These are phyloP conservation scores for Saxidomus purpurata DNA, from an alignment of 1,140 invertebrate species.

Conservation along the genomic window DNA sequence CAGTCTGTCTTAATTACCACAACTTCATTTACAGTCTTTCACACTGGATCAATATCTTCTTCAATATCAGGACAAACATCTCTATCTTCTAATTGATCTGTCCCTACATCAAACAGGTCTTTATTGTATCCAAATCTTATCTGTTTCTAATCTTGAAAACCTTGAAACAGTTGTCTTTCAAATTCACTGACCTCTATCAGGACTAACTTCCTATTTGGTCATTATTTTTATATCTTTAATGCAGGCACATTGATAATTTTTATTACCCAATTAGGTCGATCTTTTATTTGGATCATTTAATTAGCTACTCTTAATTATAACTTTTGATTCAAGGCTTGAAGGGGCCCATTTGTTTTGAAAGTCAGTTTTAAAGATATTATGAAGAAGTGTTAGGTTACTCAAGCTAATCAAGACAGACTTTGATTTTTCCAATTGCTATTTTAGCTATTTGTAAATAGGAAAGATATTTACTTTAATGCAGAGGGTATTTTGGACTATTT, in stretches of 20 bases:
- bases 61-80: slow-evolving; percentile 4
- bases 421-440: too few relatives aligned
- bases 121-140: slow-evolving; percentile 37
- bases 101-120: slow-evolving; percentile 20
- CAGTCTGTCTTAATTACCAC: slow-evolving; percentile 11
- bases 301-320: slow-evolving; percentile 21
- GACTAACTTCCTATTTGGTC: slow-evolving; percentile 17
- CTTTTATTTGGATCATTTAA: slow-evolving; percentile 12
- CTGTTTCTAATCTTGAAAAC: not conserved
- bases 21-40: not conserved
- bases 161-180: slow-evolving; percentile 39
- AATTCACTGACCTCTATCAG: slow-evolving; percentile 13
- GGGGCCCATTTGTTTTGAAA: too few relatives aligned
- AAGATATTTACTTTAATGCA: too few relatives aligned
- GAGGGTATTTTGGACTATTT: too few relatives aligned
- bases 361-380: too few relatives aligned
- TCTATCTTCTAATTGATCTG: slow-evolving; percentile 37
- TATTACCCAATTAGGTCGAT: not conserved
- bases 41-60: slow-evolving; percentile 25
- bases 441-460: too few relatives aligned
- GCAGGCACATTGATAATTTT: not conserved
- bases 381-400: too few relatives aligned
- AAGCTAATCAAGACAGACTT: too few relatives aligned
- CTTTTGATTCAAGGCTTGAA: not conserved
- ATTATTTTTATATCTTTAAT: not conserved